Percentiles rank a stretch among this genome's conserved stretches.
phyloP scores from a whole-genome alignment of 2,113 vertebrate genomes.

The Gnathonemus echidnorhynchus region DNA sequence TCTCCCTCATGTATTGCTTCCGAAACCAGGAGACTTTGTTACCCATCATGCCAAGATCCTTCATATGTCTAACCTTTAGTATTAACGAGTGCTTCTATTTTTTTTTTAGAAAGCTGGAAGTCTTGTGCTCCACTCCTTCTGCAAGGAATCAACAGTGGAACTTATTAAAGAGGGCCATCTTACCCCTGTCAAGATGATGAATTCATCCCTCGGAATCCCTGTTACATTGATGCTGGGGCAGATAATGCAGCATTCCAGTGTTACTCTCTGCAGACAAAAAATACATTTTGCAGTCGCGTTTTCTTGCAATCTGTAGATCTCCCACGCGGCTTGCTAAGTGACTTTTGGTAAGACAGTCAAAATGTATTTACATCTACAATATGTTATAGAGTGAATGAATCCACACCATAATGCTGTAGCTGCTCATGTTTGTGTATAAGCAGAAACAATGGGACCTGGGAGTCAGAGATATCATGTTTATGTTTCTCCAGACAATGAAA shows the following conservation, averaged over 20 bases:
- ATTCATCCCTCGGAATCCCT: neutral
- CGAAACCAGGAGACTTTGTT: neutral
- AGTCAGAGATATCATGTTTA: neutral
- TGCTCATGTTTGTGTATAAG: neutral
- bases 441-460: neutral
- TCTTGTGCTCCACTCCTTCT: neutral
- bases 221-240: neutral
- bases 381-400: neutral
- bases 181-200: neutral
- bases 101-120: neutral
- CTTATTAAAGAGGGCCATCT: neutral
- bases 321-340: neutral
- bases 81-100: neutral
- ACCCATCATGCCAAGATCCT: neutral
- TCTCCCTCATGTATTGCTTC: neutral
- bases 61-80: neutral
- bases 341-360: neutral
- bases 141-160: neutral
- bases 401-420: neutral
- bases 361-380: neutral
- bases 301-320: neutral
- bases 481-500: neutral
- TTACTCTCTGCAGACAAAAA: neutral
- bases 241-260: neutral
- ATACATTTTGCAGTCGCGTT: neutral